These are phyloP conservation scores for Stichodactyla mertensii DNA, from an alignment of 64 coral and sea anemone genomes.

Conservation along the genomic window DNA sequence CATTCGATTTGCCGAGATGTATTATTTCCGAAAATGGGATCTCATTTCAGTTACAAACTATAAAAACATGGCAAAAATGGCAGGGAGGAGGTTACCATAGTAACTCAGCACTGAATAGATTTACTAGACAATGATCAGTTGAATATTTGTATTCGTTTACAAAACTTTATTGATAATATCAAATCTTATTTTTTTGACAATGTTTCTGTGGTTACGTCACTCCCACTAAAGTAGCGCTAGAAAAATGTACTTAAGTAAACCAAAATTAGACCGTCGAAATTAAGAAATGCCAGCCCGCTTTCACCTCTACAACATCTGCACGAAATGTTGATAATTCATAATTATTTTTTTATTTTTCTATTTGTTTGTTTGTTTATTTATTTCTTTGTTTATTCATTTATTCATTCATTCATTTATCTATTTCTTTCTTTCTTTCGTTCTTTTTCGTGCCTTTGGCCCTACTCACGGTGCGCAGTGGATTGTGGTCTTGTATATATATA, in stretches of 20 bases:
- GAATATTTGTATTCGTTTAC: background rate
- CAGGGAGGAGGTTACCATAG: background rate
- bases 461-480: background rate
- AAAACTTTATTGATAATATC: background rate
- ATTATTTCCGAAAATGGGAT: background rate
- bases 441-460: background rate
- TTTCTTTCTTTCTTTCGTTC: background rate
- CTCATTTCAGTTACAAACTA: background rate
- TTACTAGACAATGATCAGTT: background rate
- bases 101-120: background rate
- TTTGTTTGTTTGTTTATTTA: background rate
- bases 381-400: too few species aligned
- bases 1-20: background rate
- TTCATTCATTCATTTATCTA: background rate
- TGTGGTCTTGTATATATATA: background rate
- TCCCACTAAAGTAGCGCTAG: too few species aligned
- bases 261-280: background rate
- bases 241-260: too few species aligned
- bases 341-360: background rate
- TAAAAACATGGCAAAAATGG: background rate
- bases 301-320: too few species aligned
- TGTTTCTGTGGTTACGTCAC: too few species aligned
- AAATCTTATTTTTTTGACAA: too few species aligned
- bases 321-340: background rate
- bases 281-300: background rate